Percentiles rank a stretch among this genome's conserved stretches.
Conservation (phyloP, 2,113 vertebrate species). For the Amia ocellicauda region DNA sequence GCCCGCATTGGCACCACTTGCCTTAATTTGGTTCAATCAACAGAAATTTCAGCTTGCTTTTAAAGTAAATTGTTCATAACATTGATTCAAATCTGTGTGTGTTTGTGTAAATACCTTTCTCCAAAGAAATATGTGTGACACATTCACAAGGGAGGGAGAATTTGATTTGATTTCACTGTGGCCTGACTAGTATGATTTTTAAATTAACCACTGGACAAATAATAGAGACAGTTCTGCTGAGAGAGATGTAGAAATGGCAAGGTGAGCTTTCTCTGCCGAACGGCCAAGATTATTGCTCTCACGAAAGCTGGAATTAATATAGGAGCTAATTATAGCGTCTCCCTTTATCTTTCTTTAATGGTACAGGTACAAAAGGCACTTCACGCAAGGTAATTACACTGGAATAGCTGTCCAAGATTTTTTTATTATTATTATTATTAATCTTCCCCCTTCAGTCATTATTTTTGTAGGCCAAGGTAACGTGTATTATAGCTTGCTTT, state of each 20-base stretch:
- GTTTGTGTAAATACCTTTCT: no score
- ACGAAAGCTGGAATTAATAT: constrained; percentile 9
- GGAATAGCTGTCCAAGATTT: constrained; percentile 9
- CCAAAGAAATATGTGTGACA: no score
- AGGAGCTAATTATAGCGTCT: constrained; percentile 9
- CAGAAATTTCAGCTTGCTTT: no score
- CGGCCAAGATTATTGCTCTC: not conserved
- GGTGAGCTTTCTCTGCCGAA: not conserved
- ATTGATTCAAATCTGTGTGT: no score
- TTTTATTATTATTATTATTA: constrained; percentile 8
- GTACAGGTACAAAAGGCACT: constrained; percentile 11
- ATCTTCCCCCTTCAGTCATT: constrained; percentile 4
- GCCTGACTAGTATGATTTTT: no score
- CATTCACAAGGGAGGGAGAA: no score
- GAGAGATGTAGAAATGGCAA: not conserved
- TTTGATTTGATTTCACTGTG: no score
- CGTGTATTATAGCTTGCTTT: not conserved
- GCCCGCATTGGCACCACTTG: no score
- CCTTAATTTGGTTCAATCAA: no score
- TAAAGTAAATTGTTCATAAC: no score
- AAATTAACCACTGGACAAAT: no score
- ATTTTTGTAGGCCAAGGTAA: constrained; percentile 8
- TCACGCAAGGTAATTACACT: not conserved
- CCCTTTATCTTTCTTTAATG: constrained; percentile 12
- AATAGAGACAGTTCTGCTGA: no score